These are phyloP conservation scores for Scopus umbretta DNA, from an alignment of 2,113 vertebrate genomes.

Conservation along the genomic window DNA sequence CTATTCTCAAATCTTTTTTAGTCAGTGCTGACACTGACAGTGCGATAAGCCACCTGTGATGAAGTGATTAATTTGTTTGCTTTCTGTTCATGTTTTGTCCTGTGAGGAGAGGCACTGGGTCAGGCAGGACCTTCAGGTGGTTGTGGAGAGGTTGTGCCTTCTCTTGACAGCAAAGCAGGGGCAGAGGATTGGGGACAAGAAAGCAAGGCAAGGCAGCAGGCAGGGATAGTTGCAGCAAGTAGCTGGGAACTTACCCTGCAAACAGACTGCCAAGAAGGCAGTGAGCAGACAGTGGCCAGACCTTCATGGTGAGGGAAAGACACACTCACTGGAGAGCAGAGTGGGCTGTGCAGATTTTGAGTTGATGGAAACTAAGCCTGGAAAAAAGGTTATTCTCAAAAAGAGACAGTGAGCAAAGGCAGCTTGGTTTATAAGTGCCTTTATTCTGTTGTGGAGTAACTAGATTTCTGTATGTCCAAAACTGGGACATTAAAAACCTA, in stretches of 20 bases:
- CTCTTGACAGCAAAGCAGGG: not conserved
- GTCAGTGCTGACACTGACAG: not conserved
- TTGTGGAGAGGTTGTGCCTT: not conserved
- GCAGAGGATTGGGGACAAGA: not conserved
- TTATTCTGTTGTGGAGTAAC: not conserved
- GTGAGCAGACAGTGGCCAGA: not conserved
- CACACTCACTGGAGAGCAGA: not conserved
- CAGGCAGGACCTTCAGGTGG: not conserved
- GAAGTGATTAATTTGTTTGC: not conserved
- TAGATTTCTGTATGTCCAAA: not conserved
- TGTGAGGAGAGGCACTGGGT: not conserved
- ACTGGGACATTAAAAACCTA: not conserved
- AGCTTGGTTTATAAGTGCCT: not conserved
- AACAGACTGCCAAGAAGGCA: not conserved
- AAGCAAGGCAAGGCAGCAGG: not conserved
- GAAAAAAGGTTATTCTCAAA: not conserved
- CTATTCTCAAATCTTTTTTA: constrained; percentile 17
- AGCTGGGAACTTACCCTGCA: not conserved
- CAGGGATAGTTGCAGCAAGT: not conserved
- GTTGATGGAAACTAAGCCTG: not conserved
- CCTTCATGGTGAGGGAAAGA: not conserved
- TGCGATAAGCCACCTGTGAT: constrained; percentile 23
- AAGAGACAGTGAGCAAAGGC: not conserved
- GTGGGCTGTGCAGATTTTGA: not conserved
- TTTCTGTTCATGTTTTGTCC: not conserved